Evolutionary conservation across 2,888 invertebrate species (phyloP).

Genomic region (Pyrochroa serraticornis): DNA sequence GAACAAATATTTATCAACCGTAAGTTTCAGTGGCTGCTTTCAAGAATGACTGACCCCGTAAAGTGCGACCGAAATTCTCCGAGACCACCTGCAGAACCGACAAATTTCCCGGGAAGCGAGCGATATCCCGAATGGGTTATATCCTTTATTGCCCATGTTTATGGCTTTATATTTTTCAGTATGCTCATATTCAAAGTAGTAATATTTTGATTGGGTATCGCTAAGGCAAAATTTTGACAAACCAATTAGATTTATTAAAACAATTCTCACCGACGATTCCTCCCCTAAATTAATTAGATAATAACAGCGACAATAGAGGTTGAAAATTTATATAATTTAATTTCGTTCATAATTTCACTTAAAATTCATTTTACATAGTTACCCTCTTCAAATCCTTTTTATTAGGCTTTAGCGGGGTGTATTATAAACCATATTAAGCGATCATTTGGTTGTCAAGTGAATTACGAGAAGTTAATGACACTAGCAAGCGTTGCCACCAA

Average conservation of each 20-base stretch:
- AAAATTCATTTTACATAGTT: background rate
- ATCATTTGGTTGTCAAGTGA: slow-evolving; percentile 26
- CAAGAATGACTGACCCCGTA: slow-evolving; percentile 28
- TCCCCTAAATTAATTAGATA: background rate
- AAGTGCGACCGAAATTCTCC: slow-evolving; percentile 27
- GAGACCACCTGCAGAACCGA: slow-evolving; percentile 30
- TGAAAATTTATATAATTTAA: background rate
- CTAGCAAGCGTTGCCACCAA: slow-evolving; percentile 12
- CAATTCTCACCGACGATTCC: too few relatives aligned
- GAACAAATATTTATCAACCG: slow-evolving; percentile 27
- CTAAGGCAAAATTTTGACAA: background rate
- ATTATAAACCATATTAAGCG: slow-evolving; percentile 23
- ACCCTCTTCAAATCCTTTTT: slow-evolving; percentile 14
- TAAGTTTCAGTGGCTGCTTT: slow-evolving; percentile 18
- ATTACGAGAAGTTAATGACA: slow-evolving; percentile 26
- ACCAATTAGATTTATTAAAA: background rate
- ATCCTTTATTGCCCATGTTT: slow-evolving; percentile 29
- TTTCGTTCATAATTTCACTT: too few relatives aligned
- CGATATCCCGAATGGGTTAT: slow-evolving; percentile 29
- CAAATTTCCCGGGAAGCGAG: slow-evolving; percentile 26
- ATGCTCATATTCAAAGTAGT: slow-evolving; percentile 23
- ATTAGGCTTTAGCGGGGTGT: slow-evolving; percentile 8
- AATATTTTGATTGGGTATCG: slow-evolving; percentile 23
- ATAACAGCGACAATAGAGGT: too few relatives aligned
- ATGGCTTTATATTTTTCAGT: slow-evolving; percentile 29